Evolutionary conservation across 2,888 invertebrate species (phyloP), one percentile per base, ranked within the genome.

Genomic region (Caenorhabditis sinica): DNA sequence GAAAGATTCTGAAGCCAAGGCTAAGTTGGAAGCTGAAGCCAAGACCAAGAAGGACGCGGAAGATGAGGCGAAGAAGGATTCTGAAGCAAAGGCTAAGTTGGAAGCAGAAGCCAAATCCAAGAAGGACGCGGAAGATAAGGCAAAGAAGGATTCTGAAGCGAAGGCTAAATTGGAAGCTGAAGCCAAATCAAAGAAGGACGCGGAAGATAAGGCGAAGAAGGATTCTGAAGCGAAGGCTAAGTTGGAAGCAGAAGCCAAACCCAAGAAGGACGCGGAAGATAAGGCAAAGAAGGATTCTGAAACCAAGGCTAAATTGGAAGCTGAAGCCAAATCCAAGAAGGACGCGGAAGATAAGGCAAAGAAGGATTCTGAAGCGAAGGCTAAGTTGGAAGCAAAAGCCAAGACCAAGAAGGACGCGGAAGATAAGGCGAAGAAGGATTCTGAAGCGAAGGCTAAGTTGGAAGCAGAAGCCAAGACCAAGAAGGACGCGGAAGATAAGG

Each of bases 311-410:
- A 51, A 51, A n/a, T 17, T 17, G 51, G 51, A 51, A 20, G 20
- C 51, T 51, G 51, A 20, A 13, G 51, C 13, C 0, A 51, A 51
- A 20, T 6, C 51, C 23, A 51, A 51, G 51, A 23, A 58, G 58
- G 58, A 58, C 2, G 8, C 11, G 2, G 58, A 58, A 25, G 58
- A 9, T 6, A 58, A 58, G 30, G 28, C 20, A n/a, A 73, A 73
- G 45, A 49, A 63, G 71, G 43, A 75, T n/a, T 74, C 79, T 28
- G 71, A 83, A n/a, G 60, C 58, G n/a, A 51, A 53, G 30, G 65
- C 69, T n/a, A 45, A 80, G 23, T 56, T 80, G 58, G 71, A 83
- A 60, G 56, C 63, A 9, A 60, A 72, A 1, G 58, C 58, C 11
- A 61, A 83, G 43, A 25, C 43, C 17, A 28, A 40, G 23, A 68